Evolutionary conservation across 2,797 vertebrate species (phyloP), one percentile per base, ranked within the genome.

Genomic region (Anguilla obscura): DNA sequence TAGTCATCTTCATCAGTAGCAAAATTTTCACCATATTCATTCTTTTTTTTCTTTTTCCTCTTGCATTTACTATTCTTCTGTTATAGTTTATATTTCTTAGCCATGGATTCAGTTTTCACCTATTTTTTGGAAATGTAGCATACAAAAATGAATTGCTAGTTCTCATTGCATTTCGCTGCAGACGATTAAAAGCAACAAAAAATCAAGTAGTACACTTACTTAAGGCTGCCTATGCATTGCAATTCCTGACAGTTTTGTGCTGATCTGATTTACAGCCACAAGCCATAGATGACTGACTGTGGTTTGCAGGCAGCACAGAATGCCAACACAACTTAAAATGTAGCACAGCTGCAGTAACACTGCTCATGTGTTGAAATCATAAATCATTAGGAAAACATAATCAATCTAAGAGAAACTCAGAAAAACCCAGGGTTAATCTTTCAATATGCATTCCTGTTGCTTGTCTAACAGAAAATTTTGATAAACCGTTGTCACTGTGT

Each of bases 361-460:
- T 27, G 40, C 74, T 66, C n/a, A 27, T 69, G 71, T 69, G 40
- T 86, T 40, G 21, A 69, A 74, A 86, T 40, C 45, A 52, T 74
- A 86, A 86, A 85, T 60, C 8, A 0, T 85, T 86, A 71, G n/a
- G 85, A 54, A 69, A 86, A 30, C 66, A 86, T 33, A 71, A 86
- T 74, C 45, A 1, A 48, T 33, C n/a, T 5, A 71, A 52, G 85
- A 27, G 40, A 86, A 74, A 50, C 45, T 48, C 50, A 24, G 63
- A 74, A 50, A 56, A 93, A 93, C 93, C 91, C 91, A 88, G 16
- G 90, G 88, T 90, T 89, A 91, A 88, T 90, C 93, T 91, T 87
- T 45, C 88, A 90, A 88, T 90, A 90, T 93, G 91, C 91, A 90
- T 93, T 93, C 21, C 7, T 45, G 24, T 82, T 82, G 45, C n/a